Base-by-base conservation (phyloP, 2,797 vertebrate genomes). In the Cichlasoma orientale region DNA sequence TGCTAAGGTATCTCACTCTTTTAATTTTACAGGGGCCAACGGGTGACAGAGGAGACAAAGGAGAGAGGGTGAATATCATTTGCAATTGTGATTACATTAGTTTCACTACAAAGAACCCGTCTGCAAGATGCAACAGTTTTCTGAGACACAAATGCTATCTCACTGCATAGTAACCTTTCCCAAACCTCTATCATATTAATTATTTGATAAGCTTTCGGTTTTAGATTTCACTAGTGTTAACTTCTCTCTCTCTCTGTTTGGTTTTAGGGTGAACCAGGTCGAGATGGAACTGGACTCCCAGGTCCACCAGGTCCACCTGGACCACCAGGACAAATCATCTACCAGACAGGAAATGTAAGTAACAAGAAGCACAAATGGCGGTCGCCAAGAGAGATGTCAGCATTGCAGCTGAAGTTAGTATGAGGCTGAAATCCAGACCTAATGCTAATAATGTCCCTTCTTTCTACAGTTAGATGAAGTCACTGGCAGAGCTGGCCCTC, bases 251-350 rank as follows among this genome's bases (percentile, higher is more conserved):
- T 38, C 41, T 29, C 2, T 50, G 76, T 77, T 4, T 72, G 82
- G 73, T 92, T 89, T 61, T 80, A 99, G 98, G 98, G 98, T 2
- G 95, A 97, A 14, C 13, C 92, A 41, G 98, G 98, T 54, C 95
- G 92, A 86, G 97, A 99, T 10, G 98, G 97, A 25, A 88, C 85
- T 0, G 97, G 97, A 31, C 79, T 93, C 12, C 95, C 94, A 0
- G 98, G 98, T 4, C 96, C 93, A 6, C 97, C 97, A 0, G 98
- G 98, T 0, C 97, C 95, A 1, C 98, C 98, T 0, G 98, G 98
- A n/a, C 95, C 95, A 7, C 97, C 98, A 0, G 98, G 98, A 53
- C 94, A 96, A 78, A 89, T 97, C 3, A 63, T 96, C 80, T 90
- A 96, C 82, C 56, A 93, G 13, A 83, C 95, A 74, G 91, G 85